phyloP scores from a whole-genome alignment of 2,797 vertebrate genomes.

The Peromyscus eremicus region DNA sequence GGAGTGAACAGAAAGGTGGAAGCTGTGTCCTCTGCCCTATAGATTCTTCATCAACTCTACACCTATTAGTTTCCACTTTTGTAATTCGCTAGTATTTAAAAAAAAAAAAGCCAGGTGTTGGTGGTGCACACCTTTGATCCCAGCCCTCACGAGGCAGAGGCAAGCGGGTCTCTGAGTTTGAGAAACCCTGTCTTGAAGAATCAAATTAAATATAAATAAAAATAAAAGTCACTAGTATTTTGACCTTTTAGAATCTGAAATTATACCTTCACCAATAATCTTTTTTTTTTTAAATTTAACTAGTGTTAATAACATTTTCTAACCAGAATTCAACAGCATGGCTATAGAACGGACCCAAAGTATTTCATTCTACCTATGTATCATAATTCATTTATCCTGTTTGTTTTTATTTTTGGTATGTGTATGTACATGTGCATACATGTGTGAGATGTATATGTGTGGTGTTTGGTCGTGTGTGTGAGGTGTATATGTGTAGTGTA shows the following conservation, averaged over 20 bases:
- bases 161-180: no score
- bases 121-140: no score
- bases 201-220: no score
- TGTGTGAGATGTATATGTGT: neutral
- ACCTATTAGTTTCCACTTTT: neutral
- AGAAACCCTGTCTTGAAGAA: no score
- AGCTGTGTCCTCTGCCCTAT: neutral
- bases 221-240: neutral
- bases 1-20: neutral
- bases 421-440: neutral
- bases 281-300: neutral
- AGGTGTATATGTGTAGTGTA: neutral
- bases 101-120: neutral
- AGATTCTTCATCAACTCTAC: neutral
- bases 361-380: neutral
- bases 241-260: slow-evolving; percentile 1
- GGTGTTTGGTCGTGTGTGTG: neutral
- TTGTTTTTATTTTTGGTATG: neutral
- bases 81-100: neutral
- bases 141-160: no score
- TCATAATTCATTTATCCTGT: neutral
- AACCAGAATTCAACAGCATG: neutral
- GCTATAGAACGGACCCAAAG: neutral
- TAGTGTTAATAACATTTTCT: neutral
- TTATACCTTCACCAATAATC: neutral